Base-by-base conservation (phyloP, 1,140 invertebrate genomes). In the Rhyzopertha dominica region DNA sequence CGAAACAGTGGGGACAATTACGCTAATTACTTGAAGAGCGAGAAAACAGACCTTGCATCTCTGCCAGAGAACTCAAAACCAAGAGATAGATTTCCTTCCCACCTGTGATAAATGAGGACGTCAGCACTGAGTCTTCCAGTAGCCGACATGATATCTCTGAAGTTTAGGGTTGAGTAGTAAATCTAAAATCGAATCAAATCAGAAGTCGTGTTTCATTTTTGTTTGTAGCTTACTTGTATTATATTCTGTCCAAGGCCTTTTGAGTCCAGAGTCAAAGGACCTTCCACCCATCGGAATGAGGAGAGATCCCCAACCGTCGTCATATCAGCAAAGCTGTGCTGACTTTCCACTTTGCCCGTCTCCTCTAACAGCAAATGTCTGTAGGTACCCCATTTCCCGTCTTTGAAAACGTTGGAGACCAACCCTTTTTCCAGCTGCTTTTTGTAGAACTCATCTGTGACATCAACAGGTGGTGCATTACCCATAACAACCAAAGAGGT, bases 311-410 rank as follows among this genome's bases (percentile, higher is more conserved):
- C 89, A 47, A 82, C 76, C 3, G 83, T 82, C 3, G 77, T 44
- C 1, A 86, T 79, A 65, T 93, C 89, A 0, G 85, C 79, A 63
- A 78, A 90, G 0, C 71, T 69, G 5, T 5, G 5, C 1, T 37
- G 14, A 9, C 22, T 23, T 16, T 53, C 62, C 7, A 69, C 61
- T 1, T 67, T 68, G 24, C 65, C 49, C 8, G 66, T 26, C 14
- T 70, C 65, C 12, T 69, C 63, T 0, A 85, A 50, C 8, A 73
- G 61, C 5, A 84, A 61, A 61, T 90, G 79, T 47, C 90, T 80
- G 51, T 90, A 85, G 18, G 80, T 84, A 9, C 89, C 88, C 77
- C 92, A 95, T 67, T 78, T 74, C 10, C 77, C 84, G 69, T 83
- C 63, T 62, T 78, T 69, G 59, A 77, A 79, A 5, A 95, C 78